Evolutionary conservation across 2,888 invertebrate species (phyloP), one percentile per base, ranked within the genome.

Genomic region (Halocaridina rubra): DNA sequence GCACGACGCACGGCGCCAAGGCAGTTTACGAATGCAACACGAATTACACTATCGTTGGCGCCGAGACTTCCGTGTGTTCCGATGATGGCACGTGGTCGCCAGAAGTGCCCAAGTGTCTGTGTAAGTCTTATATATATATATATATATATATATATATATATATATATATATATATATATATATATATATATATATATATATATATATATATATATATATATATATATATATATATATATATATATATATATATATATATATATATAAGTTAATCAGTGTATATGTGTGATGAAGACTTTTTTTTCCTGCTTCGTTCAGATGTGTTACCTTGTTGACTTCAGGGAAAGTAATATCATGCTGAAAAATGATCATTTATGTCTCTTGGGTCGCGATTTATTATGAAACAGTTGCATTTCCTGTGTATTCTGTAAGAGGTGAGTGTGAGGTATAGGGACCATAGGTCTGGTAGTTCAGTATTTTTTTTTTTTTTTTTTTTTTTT

Each of bases 81-180:
- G 93, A 93, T 64, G 94, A 94, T 82, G 97, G 96, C 4, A 95
- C 95, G 88, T 97, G 97, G 97, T 95, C 94, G 16, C 95, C 95
- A 0, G 93, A 94, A 27, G 93, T 95, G 2, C 97, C 97, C 0
- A 93, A 92, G 88, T 97, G 97, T 90, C 95, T 96, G 93, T 97
- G 97, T 97, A 92, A 93, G 89, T 88, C 13, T 8, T 8, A 32
- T 1, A 53, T 10, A 3, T 0, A 53, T 0, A 53, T 19, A 53
- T 19, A 53, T 53, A 53, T 53, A 53, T 53, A 53, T 53, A 53
- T 53, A 53, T 53, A 53, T 53, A 53, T 53, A 53, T 53, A 53
- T 53, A 53, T 53, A 53, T 53, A 53, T 53, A 53, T 53, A 53
- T 53, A 53, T 53, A 53, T 3, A 7, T 13, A 2, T 53, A 10